A percentile compares a stretch with the other conserved stretches of the same genome.
These are phyloP conservation scores for Lapara coniferarum DNA, from an alignment of 2,888 invertebrate genomes.

Conservation along the genomic window DNA sequence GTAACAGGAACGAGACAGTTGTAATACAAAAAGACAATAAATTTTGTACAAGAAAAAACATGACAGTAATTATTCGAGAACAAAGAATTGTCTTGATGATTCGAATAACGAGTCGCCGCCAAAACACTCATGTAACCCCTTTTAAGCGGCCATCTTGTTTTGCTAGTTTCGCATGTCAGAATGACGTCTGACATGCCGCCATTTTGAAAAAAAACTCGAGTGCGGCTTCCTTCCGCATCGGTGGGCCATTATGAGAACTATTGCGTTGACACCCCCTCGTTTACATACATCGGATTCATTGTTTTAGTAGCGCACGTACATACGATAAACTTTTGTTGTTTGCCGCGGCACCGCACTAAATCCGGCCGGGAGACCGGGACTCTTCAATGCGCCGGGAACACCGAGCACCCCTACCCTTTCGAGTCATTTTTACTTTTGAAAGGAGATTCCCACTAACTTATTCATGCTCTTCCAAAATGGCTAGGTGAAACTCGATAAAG, in stretches of 20 bases:
- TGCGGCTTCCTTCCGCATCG: slow-evolving; percentile 81
- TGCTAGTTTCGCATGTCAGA: slow-evolving; percentile 69
- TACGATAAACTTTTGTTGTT: slow-evolving; percentile 76
- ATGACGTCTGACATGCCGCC: slow-evolving; percentile 78
- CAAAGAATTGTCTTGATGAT: slow-evolving; percentile 28
- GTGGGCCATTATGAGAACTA: slow-evolving; percentile 79
- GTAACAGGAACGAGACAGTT: slow-evolving; percentile 1
- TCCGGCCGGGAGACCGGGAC: slow-evolving; percentile 50
- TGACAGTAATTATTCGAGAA: slow-evolving; percentile 23
- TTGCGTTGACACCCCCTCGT: slow-evolving; percentile 77
- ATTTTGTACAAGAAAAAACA: slow-evolving; percentile 17
- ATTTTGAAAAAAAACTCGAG: slow-evolving; percentile 81
- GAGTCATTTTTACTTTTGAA: slow-evolving; percentile 38
- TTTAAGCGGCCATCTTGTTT: slow-evolving; percentile 75
- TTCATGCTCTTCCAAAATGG: slow-evolving; percentile 33
- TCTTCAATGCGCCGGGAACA: slow-evolving; percentile 46
- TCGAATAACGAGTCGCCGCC: slow-evolving; percentile 42
- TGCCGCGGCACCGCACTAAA: slow-evolving; percentile 60
- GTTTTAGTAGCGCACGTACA: slow-evolving; percentile 74
- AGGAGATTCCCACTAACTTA: slow-evolving; percentile 33
- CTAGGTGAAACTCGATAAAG: slow-evolving; percentile 26
- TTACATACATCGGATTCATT: slow-evolving; percentile 81
- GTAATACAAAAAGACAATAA: slow-evolving; percentile 9
- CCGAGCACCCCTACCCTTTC: slow-evolving; percentile 45
- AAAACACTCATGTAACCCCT: slow-evolving; percentile 61